Conservation (phyloP, 2,797 vertebrate genomes). For the Neopelma chrysocephalum region DNA sequence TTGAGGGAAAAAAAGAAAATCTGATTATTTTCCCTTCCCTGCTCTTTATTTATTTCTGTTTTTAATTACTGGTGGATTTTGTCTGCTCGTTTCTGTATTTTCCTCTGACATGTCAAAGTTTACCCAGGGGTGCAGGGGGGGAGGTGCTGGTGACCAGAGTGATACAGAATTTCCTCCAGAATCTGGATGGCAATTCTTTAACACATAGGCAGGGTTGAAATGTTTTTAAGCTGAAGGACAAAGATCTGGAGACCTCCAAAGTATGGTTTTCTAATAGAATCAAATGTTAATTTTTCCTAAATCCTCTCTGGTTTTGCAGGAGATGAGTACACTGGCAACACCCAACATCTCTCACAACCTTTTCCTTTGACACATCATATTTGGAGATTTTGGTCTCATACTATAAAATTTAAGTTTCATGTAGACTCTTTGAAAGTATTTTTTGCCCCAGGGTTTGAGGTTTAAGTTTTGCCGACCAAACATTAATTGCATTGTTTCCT, state of each 20-base stretch:
- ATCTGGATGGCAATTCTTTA: background rate
- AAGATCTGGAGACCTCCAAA: background rate
- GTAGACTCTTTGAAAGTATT: background rate
- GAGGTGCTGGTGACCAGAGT: background rate
- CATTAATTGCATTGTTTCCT: background rate
- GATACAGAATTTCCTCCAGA: background rate
- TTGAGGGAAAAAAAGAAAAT: accelerated
- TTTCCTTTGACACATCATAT: background rate
- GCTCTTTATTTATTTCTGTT: background rate
- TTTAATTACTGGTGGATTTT: background rate
- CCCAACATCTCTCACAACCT: background rate
- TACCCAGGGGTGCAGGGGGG: background rate
- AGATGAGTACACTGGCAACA: background rate
- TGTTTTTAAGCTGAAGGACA: background rate
- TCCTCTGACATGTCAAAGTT: background rate
- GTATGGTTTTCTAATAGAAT: background rate
- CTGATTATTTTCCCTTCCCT: background rate
- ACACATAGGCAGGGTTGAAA: background rate
- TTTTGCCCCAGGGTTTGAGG: background rate
- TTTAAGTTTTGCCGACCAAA: background rate
- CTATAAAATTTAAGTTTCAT: background rate
- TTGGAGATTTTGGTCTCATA: background rate
- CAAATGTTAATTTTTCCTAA: background rate
- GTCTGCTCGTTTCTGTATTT: background rate
- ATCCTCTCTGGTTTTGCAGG: background rate